Percentiles rank a stretch among this genome's conserved stretches.
phyloP scores from a whole-genome alignment of 1,140 invertebrate species.

The Cotesia typhae region DNA sequence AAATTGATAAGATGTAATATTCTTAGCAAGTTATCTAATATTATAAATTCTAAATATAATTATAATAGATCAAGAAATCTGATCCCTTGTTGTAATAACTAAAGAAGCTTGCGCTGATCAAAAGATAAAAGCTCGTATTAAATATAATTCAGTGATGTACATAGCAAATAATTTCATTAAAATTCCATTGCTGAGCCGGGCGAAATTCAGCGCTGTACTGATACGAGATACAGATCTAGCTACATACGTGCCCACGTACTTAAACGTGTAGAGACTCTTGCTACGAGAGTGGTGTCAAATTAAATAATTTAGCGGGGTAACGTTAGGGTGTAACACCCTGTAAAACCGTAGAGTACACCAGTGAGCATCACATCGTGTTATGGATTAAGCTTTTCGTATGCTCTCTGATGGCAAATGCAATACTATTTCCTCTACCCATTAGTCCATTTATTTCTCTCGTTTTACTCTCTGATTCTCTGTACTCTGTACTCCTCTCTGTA shows the following conservation, averaged over 20 bases:
- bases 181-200: no score
- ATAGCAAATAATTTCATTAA: no score
- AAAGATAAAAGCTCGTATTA: no score
- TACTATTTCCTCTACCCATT: slow-evolving; percentile 24
- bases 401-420: slow-evolving; percentile 29
- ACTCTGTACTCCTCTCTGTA: neutral
- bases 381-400: slow-evolving; percentile 21
- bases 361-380: slow-evolving; percentile 11
- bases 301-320: slow-evolving; percentile 24
- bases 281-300: slow-evolving; percentile 22
- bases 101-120: no score
- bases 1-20: no score
- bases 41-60: no score
- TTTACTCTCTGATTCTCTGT: slow-evolving; percentile 19
- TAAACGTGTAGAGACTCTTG: slow-evolving; percentile 9
- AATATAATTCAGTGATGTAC: no score
- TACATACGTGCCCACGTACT: neutral
- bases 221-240: no score
- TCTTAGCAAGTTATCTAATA: no score
- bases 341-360: neutral
- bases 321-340: slow-evolving; percentile 18
- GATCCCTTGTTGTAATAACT: no score
- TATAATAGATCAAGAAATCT: no score
- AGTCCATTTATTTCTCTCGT: slow-evolving; percentile 20
- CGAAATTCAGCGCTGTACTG: no score